Base-by-base conservation (phyloP, 2,797 vertebrate genomes). In the Chiropotes sagulatus region DNA sequence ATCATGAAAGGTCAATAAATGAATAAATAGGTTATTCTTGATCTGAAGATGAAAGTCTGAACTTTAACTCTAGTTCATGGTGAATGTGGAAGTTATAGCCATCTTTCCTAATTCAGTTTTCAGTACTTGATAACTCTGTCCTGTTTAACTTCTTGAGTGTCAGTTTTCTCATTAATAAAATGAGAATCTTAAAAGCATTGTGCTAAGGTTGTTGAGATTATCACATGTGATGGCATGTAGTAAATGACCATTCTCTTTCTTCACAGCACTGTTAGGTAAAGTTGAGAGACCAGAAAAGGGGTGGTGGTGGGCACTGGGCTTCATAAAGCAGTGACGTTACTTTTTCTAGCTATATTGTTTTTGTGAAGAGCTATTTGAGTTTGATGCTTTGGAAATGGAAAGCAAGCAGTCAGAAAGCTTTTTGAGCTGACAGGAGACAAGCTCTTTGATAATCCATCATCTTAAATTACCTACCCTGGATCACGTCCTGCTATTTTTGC, bases 371-470 rank as follows among this genome's bases (percentile, higher is more conserved):
- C 90, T 97, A 97, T 97, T 98, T 97, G 97, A 98, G 95, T 96
- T 33, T 96, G 90, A 98, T 97, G 93, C 95, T 93, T 98, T 98
- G 72, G 96, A 98, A 98, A 97, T 97, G 91, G 97, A 98, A 97
- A 87, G 94, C 48, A 39, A 98, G 90, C 94, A 97, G 95, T 97
- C 98, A 98, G 97, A 98, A 98, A 98, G 98, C 98, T 97, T 98
- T 98, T 97, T 98, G 96, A 98, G 98, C 97, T 98, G 98, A 96
- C 97, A 97, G 97, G 92, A 97, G 97, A 97, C 46, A 89, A 86
- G 61, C 70, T 91, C 13, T 84, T 50, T 97, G 97, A 96, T 98
- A 96, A 79, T 24, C 96, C 95, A 97, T 98, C 98, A 98, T 96
- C 81, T 94, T 98, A 98, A 98, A 98, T 98, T 98, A 97, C 76